These are phyloP conservation scores for Neomonachus schauinslandi DNA, from an alignment of 2,113 vertebrate species.

Conservation along the genomic window DNA sequence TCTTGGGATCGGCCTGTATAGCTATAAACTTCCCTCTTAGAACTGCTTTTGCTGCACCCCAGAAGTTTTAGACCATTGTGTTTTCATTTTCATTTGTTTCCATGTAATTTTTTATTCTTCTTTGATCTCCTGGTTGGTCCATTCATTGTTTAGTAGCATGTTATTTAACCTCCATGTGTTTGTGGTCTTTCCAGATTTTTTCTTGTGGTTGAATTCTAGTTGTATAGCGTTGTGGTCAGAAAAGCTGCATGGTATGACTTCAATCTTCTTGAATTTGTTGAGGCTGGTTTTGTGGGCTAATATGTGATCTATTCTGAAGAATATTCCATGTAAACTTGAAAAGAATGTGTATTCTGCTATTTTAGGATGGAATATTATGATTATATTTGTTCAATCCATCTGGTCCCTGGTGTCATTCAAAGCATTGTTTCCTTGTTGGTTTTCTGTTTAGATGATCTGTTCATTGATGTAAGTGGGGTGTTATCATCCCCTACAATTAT, in stretches of 20 bases:
- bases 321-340: too few relatives aligned
- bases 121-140: neutral
- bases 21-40: neutral
- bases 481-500: neutral
- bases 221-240: too few relatives aligned
- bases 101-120: neutral
- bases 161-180: neutral
- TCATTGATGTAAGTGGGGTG: neutral
- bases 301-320: too few relatives aligned
- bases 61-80: neutral
- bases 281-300: too few relatives aligned
- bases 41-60: neutral
- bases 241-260: too few relatives aligned
- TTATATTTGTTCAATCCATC: too few relatives aligned
- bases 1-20: neutral
- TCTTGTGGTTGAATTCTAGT: too few relatives aligned
- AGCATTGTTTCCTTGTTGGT: neutral
- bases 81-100: neutral
- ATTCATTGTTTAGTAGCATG: neutral
- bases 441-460: neutral
- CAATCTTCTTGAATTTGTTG: too few relatives aligned
- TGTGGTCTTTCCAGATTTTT: too few relatives aligned
- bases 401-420: too few relatives aligned
- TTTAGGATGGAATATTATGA: too few relatives aligned
- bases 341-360: too few relatives aligned